A percentile compares a stretch with the other conserved stretches of the same genome.
These are phyloP conservation scores for Drosophila austrosaltans DNA, from an alignment of 2,888 invertebrate species.

Conservation along the genomic window DNA sequence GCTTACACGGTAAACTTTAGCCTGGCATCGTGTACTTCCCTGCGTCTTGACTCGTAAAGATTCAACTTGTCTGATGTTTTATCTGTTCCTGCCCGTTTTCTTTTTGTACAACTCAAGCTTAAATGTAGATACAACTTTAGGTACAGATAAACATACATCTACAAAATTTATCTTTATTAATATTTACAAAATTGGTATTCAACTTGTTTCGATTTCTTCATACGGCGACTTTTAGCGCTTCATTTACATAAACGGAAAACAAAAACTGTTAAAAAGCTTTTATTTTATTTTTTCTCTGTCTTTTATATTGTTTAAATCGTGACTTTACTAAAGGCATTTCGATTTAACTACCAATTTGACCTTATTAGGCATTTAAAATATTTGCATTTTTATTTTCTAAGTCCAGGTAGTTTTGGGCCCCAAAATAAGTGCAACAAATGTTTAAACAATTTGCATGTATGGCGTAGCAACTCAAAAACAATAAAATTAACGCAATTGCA, in stretches of 20 bases:
- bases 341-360: slow-evolving; percentile 3
- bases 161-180: not conserved
- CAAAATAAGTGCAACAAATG: not conserved
- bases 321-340: slow-evolving; percentile 5
- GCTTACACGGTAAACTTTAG: too few relatives aligned
- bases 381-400: too few relatives aligned
- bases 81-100: not conserved
- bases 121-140: not conserved
- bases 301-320: not conserved
- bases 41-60: too few relatives aligned
- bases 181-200: not conserved
- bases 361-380: slow-evolving; percentile 1
- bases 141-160: not conserved
- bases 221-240: not conserved
- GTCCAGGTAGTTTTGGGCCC: not conserved
- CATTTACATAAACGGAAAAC: not conserved
- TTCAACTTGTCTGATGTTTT: too few relatives aligned
- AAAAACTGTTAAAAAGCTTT: not conserved
- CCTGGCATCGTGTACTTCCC: too few relatives aligned
- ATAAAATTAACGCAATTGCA: not conserved
- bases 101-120: not conserved
- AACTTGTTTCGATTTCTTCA: slow-evolving; percentile 2
- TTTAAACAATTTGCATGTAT: not conserved
- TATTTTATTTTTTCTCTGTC: not conserved
- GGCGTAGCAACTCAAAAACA: not conserved